A percentile compares a stretch with the other conserved stretches of the same genome.
phyloP scores from a whole-genome alignment of 2,113 vertebrate species.

The Callipepla californica region DNA sequence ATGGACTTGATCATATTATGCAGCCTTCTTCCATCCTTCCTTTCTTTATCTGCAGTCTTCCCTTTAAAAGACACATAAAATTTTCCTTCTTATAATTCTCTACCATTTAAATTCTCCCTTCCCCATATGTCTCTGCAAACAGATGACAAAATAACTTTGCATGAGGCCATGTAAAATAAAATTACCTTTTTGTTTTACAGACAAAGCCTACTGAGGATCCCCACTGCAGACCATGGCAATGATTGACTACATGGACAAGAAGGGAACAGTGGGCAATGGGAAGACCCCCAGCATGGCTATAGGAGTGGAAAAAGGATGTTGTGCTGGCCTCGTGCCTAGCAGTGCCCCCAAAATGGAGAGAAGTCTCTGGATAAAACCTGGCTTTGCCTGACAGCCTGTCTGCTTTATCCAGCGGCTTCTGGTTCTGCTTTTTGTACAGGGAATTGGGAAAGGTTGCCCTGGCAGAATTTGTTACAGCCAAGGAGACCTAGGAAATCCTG shows the following conservation, averaged over 20 bases:
- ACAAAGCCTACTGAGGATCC: background rate
- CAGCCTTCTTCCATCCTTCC: background rate
- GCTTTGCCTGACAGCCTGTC: accelerated
- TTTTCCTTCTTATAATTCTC: background rate
- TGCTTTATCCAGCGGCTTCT: background rate
- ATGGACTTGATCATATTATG: background rate
- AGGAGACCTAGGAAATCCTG: background rate
- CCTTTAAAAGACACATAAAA: background rate
- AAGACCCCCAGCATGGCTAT: background rate
- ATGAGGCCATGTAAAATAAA: background rate
- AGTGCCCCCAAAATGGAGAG: accelerated
- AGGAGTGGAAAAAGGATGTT: background rate
- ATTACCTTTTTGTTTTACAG: background rate
- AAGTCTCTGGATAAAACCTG: background rate
- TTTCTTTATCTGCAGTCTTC: background rate
- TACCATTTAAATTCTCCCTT: background rate
- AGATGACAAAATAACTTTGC: background rate
- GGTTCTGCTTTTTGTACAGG: background rate
- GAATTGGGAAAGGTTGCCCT: background rate
- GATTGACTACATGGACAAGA: background rate
- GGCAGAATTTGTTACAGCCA: background rate
- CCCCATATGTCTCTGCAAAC: background rate
- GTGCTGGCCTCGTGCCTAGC: background rate
- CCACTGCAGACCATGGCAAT: background rate
- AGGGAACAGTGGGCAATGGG: accelerated